Evolutionary conservation across 2,797 vertebrate species (phyloP), one percentile per base, ranked within the genome.

Genomic region (Pipistrellus kuhlii): DNA sequence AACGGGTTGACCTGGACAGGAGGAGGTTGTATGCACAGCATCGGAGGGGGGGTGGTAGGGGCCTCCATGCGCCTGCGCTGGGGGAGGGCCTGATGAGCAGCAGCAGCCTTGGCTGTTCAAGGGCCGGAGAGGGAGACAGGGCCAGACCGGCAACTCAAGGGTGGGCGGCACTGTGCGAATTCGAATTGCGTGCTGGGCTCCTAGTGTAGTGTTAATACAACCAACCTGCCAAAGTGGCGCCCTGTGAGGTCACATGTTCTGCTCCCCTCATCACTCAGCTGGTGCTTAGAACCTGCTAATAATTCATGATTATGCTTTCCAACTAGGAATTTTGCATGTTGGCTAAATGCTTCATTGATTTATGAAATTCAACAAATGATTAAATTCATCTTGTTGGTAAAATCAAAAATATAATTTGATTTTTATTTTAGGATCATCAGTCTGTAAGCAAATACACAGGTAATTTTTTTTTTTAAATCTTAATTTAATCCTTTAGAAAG

Each of bases 401-500:
- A 95, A 90, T 15, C 21, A 38, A 30, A 95, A 97, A 93, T 92
- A 94, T 38, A 96, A 93, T 93, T 83, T 94, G 71, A 90, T 89
- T 90, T 92, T 57, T 90, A 91, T 64, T 95, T 92, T 93, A 30
- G 62, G 82, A 95, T 96, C 95, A 95, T 97, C 78, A 90, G n/a
- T 44, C 69, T 88, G 66, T 87, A 96, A 97, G 94, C 80, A 97
- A 96, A 97, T 72, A 94, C 10, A 53, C 57, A 96, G 35, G 18
- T 38, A 84, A 97, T 6, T 30, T 62, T 62, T 51, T 53, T 62
- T 62, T 30, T 1, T 35, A 35, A 94, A 95, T 96, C 84, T 95
- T 95, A 97, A 95, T 97, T 98, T 97, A 69, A 20, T 35, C 85
- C 95, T 95, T 89, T 94, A 41, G 85, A 90, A 97, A 97, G 93